Evolutionary conservation across 2,113 vertebrate genomes (phyloP), one percentile per base, ranked within the genome.

Genomic region (Solea senegalensis): DNA sequence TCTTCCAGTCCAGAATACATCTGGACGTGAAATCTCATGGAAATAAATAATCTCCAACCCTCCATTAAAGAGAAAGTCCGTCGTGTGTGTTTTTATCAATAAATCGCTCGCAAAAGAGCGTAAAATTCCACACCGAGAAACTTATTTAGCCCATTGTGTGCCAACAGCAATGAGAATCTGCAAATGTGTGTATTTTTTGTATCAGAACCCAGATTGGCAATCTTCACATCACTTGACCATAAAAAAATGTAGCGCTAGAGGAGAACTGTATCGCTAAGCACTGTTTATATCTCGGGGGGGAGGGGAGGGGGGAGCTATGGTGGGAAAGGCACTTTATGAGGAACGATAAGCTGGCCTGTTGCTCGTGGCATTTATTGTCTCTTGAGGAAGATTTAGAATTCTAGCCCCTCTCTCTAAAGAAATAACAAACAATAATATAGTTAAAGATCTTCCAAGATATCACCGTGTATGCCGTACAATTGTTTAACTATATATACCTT

Each of bases 81-180:
- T 6, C 5, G 34, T 34, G 34, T 34, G 34, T 2, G 34, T 34
- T 34, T 34, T 34, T 34, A 34, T 34, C 3, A 34, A 34, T 34
- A 34, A 4, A 3, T 34, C 34, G 21, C 21, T 21, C 21, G 21
- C 21, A 21, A 21, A 21, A 21, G 21, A 1, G 21, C 21, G 3
- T 34, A 34, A 0, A 34, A 34, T 34, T 34, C 5, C 34, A 2
- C 5, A 34, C 34, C 5, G 34, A 34, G 34, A 34, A 34, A 34
- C 34, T 21, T 21, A 21, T 21, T 21, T 21, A 21, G 21, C 34
- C 34, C 69, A 49, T 75, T 65, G 65, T 16, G 16, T 58, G 69
- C 39, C 81, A 76, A 83, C 57, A 70, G 66, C 57, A 45, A 49
- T 14, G 52, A 82, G 16, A 14, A 65, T 16, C 59, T 39, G 77